phyloP scores from a whole-genome alignment of 2,113 vertebrate species.

The Hyla sarda region DNA sequence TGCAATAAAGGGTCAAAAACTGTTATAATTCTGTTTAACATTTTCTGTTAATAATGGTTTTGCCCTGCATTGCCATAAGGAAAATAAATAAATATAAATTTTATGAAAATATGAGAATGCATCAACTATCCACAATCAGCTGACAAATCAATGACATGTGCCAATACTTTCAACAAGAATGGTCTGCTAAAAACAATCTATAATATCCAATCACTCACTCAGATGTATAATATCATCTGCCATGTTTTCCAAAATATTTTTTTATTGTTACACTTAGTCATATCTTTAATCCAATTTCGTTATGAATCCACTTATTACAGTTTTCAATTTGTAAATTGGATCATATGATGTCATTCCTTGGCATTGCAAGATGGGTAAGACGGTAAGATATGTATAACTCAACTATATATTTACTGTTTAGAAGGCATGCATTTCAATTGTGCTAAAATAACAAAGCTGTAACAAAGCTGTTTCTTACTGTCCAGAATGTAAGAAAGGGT shows the following conservation, averaged over 20 bases:
- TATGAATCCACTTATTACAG: neutral
- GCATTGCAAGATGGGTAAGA: neutral
- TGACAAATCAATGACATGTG: neutral
- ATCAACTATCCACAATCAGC: neutral
- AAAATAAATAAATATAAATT: neutral
- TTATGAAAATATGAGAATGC: neutral
- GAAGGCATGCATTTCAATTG: no score
- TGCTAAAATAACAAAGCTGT: no score
- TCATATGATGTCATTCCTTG: neutral
- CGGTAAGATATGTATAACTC: no score
- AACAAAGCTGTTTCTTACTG: no score
- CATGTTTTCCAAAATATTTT: neutral
- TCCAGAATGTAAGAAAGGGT: no score
- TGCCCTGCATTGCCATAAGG: no score
- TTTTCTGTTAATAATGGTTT: no score
- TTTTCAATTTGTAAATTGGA: conserved; percentile 17
- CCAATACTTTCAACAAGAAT: neutral
- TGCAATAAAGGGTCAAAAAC: no score
- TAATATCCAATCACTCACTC: neutral
- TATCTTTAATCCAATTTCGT: neutral
- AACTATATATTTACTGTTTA: no score
- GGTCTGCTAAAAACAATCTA: no score
- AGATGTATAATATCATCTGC: neutral
- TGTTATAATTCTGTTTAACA: no score
- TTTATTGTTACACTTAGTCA: neutral